A percentile compares a stretch with the other conserved stretches of the same genome.
Evolutionary conservation across 2,888 invertebrate species (phyloP).

Genomic region (Anodontia alba): DNA sequence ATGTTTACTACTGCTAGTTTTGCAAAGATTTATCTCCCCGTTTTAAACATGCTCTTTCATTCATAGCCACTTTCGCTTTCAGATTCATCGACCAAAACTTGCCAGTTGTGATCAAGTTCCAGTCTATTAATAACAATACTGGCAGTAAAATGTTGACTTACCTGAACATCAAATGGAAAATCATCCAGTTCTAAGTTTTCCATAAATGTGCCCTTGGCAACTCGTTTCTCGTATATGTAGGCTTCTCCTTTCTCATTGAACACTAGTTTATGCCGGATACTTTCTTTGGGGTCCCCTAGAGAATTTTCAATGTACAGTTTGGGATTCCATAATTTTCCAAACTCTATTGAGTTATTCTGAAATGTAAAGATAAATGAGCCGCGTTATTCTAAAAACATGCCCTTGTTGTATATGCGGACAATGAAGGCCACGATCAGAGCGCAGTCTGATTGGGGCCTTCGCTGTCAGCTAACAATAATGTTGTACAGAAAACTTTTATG

Average conservation of each 20-base stretch:
- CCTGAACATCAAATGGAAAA: constrained; percentile 84
- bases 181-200: constrained; percentile 83
- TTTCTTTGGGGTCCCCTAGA: constrained; percentile 81
- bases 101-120: no score
- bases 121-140: no score
- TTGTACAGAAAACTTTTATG: no score
- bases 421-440: background rate
- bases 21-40: no score
- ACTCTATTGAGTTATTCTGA: constrained; percentile 70
- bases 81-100: no score
- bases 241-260: constrained; percentile 80
- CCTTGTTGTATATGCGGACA: background rate
- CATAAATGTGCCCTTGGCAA: constrained; percentile 82
- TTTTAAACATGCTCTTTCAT: no score
- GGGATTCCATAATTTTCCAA: constrained; percentile 80
- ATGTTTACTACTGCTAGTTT: no score
- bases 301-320: constrained; percentile 82
- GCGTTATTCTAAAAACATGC: background rate
- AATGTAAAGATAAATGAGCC: constrained; percentile 11
- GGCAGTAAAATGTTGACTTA: no score
- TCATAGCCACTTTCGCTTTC: no score
- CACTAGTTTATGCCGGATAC: constrained; percentile 72
- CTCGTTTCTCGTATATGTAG: constrained; percentile 78
- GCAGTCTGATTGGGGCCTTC: background rate
- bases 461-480: no score